Base-by-base conservation (phyloP, 2,888 invertebrate genomes). In the Hydropsyche betteni region DNA sequence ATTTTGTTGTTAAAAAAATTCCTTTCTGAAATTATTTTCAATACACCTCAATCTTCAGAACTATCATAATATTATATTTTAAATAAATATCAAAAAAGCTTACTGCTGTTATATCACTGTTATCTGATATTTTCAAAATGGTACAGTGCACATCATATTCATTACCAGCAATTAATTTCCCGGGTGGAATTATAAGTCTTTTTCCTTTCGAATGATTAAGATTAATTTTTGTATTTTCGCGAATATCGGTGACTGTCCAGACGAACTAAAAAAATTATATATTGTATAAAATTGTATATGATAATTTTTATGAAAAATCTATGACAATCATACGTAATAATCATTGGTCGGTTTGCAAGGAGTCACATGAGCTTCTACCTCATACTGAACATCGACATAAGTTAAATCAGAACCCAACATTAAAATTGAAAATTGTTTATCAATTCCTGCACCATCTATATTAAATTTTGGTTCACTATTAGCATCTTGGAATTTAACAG, bases 301-400 rank as follows among this genome's bases (percentile, higher is more conserved):
- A 24, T 24, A 2, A 2, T 24, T 24, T 24, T 24, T 24, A 24
- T 24, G 10, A 52, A 12, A 2, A 52, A 52, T 52, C 4, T 2
- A 61, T 4, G 52, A 61, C 61, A 64, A 69, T n/a, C 74, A 81
- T 76, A 86, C 86, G 78, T 84, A 83, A 80, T 85, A 86, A 80
- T 86, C 84, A 53, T 84, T 82, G 3, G 83, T 84, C 0, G 81
- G 81, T 51, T 79, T 79, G 73, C 86, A 86, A n/a, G 83, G 81
- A 2, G 82, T 85, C 0, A 86, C 82, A 16, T 82, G 80, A 10
- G 85, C 86, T 75, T 84, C 83, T 2, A 85, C 24, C 0, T 80
- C 75, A 68, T 82, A 84, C 16, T 80, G 80, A 34, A 82, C 79
- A 75, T 86, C 85, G 5, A 82, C 80, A 71, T 82, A 83, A 0